phyloP scores from a whole-genome alignment of 92 coral and sea anemone genomes.

The Heteractis magnifica region DNA sequence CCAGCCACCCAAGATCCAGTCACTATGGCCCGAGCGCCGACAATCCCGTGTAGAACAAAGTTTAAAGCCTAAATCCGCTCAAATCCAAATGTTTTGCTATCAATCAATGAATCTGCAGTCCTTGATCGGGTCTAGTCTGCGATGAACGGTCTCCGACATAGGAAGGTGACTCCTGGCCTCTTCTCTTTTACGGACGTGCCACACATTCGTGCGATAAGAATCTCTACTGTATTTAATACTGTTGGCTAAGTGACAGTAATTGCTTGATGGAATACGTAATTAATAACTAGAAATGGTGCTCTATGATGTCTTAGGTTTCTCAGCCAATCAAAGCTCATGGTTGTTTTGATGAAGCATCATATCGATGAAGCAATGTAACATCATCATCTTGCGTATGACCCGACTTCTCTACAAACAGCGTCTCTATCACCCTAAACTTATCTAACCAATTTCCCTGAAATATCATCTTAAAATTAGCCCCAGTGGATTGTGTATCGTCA shows the following conservation, averaged over 20 bases:
- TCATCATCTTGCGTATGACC: neutral
- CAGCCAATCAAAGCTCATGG: neutral
- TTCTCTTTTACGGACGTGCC: slow-evolving; percentile 28
- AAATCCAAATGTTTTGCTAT: slow-evolving; percentile 7
- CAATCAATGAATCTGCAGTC: slow-evolving; percentile 12
- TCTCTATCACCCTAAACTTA: neutral
- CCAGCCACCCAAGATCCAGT: slow-evolving; percentile 14
- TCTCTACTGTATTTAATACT: slow-evolving; percentile 31
- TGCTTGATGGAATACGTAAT: slow-evolving; percentile 59
- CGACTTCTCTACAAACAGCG: neutral
- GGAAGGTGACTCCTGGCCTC: slow-evolving; percentile 27
- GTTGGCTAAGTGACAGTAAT: slow-evolving; percentile 68
- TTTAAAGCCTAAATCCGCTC: slow-evolving; percentile 9
- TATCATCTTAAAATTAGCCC: neutral
- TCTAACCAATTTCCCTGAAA: neutral
- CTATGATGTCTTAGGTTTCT: neutral
- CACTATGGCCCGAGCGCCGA: slow-evolving; percentile 18
- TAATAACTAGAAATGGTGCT: neutral
- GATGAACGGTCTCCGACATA: slow-evolving; percentile 15
- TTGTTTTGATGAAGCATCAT: slow-evolving; percentile 8
- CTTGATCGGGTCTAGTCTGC: slow-evolving; percentile 27
- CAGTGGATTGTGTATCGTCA: neutral
- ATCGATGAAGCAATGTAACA: neutral
- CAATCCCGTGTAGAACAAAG: slow-evolving; percentile 14
- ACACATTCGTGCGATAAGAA: slow-evolving; percentile 17